Base-by-base conservation (phyloP, 2,113 vertebrate species). In the Porphyrio hochstetteri region DNA sequence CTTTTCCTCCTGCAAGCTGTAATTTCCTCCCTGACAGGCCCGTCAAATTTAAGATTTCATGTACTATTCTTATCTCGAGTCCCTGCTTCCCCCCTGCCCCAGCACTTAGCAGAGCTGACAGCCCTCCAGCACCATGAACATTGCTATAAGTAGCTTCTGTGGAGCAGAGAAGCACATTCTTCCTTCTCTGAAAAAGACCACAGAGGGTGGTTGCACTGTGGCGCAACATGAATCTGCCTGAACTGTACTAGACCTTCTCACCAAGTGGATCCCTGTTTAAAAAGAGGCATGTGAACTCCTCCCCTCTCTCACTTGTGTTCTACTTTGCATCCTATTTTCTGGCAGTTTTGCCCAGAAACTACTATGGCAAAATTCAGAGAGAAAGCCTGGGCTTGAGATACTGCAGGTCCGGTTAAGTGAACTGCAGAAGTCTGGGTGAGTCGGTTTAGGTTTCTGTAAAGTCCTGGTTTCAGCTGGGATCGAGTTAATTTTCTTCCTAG, bases 41-140 rank as follows among this genome's bases (percentile, higher is more conserved):
- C 72, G 14, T 93, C 81, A 97, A 96, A 97, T 97, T 95, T 96
- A 89, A 97, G 95, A 97, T 97, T 97, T 90, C 91, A 79, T 6
- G 13, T 95, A 56, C 97, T 97, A 97, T 97, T 97, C 95, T 97
- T 97, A 97, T 95, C 92, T 97, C 1, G 0, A 95, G 80, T 87
- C 86, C 78, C 70, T 91, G 86, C 64, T 96, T 95, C 55, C 68
- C 93, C 88, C 92, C 86, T 93, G 88, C 72, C 95, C 90, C 88
- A 82, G 83, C 78, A 92, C 88, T 93, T 79, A 52, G 60, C 80
- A 44, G 69, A 91, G 93, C 9, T 93, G 80, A 89, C 85, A 87
- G 71, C 64, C 69, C 78, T 96, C 93, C 89, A 95, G 81, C 71
- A 88, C 91, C 81, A 79, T 56, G 80, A 91, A 31, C 80, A 46